Evolutionary conservation across 92 coral and sea anemone genomes (phyloP).

Genomic region (Anthopleura xanthogrammica): DNA sequence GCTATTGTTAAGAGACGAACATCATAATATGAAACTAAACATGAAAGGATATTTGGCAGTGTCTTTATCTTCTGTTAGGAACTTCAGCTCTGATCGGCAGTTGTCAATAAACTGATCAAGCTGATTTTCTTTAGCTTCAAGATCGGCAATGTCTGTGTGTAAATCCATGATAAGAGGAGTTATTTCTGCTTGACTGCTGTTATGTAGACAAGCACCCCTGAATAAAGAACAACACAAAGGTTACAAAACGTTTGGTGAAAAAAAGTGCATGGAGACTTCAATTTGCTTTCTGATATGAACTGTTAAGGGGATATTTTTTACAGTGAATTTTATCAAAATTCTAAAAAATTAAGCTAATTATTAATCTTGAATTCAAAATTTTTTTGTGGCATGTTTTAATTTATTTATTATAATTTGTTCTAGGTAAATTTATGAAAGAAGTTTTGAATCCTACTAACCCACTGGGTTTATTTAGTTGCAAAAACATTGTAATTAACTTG

Average conservation of each 20-base stretch:
- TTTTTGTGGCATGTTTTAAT: background rate
- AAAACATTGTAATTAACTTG: no score
- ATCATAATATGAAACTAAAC: background rate
- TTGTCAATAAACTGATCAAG: slow-evolving; percentile 76
- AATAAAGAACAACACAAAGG: background rate
- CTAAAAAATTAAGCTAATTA: no score
- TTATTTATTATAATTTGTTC: no score
- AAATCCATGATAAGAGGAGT: slow-evolving; percentile 77
- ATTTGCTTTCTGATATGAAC: no score
- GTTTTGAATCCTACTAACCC: no score
- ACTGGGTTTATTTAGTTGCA: no score
- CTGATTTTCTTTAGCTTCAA: slow-evolving; percentile 88
- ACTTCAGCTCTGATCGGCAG: slow-evolving; percentile 82
- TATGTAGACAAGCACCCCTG: slow-evolving; percentile 40
- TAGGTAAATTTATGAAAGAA: no score
- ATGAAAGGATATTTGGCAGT: slow-evolving; percentile 88
- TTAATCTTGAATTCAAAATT: background rate
- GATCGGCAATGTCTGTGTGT: slow-evolving; percentile 94
- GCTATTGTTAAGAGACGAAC: background rate
- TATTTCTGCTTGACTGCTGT: slow-evolving; percentile 34
- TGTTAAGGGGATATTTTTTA: no score
- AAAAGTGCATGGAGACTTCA: background rate
- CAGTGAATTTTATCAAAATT: no score
- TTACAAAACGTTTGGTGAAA: background rate
- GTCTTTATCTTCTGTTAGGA: slow-evolving; percentile 76